Base-by-base conservation (phyloP, 2,888 invertebrate genomes). In the Aquatica leii region DNA sequence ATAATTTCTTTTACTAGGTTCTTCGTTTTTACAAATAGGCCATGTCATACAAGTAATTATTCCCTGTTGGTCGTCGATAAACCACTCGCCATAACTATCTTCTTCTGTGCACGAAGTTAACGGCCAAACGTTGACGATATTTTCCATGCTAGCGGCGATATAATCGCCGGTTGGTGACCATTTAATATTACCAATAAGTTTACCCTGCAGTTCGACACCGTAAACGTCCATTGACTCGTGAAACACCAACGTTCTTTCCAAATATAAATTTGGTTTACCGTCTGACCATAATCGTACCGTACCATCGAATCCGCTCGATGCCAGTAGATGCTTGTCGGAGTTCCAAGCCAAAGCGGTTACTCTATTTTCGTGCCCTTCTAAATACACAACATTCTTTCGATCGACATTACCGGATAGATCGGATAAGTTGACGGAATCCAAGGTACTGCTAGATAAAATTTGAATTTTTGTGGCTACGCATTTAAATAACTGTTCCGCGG, bases 271-370 rank as follows among this genome's bases (percentile, higher is more conserved):
- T 24, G 78, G 79, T 58, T 79, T 71, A 1, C 66, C 78, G 4
- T 83, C 79, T 48, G 82, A 78, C 88, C 87, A 88, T 11, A 87
- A 77, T 15, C 87, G 77, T 0, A 87, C 85, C 1, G 87, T 87
- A n/a, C 87, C 86, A 76, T 88, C 88, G 74, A 83, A 85, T 0
- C 86, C 87, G 73, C 86, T 84, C 1, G 87, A 85, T 17, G 86
- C 87, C 35, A 87, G 78, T 15, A 84, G 76, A 37, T 77, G 77
- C 52, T 80, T 82, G 53, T 78, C 80, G 6, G 78, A 75, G 69
- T 82, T 82, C 84, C 84, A 86, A 5, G 79, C 78, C 46, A 85
- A 79, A 37, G 74, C 76, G 40, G 77, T 80, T 1, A 85, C 81
- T 49, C 85, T 75, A 73, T 86, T 85, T 67, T 86, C 86, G 73